Conservation (phyloP, 2,113 vertebrate species). For the Riparia riparia region DNA sequence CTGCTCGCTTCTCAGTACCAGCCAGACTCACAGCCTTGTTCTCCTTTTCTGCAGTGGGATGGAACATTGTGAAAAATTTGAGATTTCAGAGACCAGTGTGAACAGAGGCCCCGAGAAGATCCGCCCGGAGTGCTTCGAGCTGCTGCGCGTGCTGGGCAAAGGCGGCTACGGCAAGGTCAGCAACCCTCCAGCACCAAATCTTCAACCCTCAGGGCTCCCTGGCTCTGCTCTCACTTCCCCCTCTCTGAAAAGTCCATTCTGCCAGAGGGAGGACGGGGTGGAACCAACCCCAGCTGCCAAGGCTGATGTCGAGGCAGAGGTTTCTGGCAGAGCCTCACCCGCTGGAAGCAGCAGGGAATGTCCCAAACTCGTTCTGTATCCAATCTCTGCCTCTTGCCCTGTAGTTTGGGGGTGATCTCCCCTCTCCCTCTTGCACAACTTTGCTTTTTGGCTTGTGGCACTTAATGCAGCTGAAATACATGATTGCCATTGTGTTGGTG, state of each 20-base stretch:
- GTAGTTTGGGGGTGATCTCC: not conserved
- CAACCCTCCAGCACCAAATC: not conserved
- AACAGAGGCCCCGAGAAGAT: slow-evolving; percentile 98
- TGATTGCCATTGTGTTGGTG: slow-evolving; percentile 8
- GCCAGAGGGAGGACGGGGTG: fast-evolving
- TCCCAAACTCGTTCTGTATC: not conserved
- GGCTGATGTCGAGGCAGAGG: not conserved
- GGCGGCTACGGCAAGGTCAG: slow-evolving; percentile 98
- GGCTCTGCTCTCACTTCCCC: not conserved
- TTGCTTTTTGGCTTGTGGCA: not conserved
- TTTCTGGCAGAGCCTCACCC: not conserved
- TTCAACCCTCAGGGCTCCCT: fast-evolving
- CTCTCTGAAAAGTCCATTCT: not conserved
- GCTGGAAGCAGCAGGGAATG: not conserved
- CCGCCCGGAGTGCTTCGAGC: slow-evolving; percentile 95
- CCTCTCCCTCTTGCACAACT: not conserved
- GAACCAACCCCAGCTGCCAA: not conserved
- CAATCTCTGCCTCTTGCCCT: not conserved
- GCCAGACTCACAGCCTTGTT: slow-evolving; percentile 17
- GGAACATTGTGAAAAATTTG: slow-evolving; percentile 98
- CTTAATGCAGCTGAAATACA: not conserved
- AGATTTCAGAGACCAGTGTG: slow-evolving; percentile 97
- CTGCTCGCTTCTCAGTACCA: not conserved
- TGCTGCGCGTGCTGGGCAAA: slow-evolving; percentile 96
- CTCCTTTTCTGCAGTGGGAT: slow-evolving; percentile 84